phyloP scores from a whole-genome alignment of 2,888 invertebrate genomes.

The Cerceris rybyensis region DNA sequence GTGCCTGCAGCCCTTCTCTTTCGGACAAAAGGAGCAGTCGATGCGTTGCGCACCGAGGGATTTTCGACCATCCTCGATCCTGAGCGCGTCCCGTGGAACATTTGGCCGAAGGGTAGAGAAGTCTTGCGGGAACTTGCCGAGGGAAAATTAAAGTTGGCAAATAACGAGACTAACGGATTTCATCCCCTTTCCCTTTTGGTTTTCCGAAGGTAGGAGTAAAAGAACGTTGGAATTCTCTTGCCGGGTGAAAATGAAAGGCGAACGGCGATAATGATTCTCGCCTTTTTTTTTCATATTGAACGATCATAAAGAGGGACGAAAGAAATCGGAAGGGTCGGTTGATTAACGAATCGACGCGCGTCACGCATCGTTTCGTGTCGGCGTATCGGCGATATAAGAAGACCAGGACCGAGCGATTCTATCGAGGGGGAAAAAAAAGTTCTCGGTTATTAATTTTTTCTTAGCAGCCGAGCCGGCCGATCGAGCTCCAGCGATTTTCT shows the following conservation, averaged over 20 bases:
- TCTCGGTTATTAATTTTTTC: conserved; percentile 63
- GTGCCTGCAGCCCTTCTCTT: conserved; percentile 20
- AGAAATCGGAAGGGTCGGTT: conserved; percentile 20
- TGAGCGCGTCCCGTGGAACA: not conserved
- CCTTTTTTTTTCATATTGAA: conserved; percentile 27
- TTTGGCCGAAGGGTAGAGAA: not conserved
- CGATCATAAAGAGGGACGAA: conserved; percentile 19
- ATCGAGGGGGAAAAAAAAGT: conserved; percentile 38
- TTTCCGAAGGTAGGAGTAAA: too few relatives aligned
- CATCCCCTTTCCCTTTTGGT: too few relatives aligned
- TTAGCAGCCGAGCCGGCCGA: conserved; percentile 21
- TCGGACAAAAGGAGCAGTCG: conserved; percentile 55
- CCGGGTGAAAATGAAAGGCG: conserved; percentile 17
- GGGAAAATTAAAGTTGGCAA: not conserved
- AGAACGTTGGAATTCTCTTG: too few relatives aligned
- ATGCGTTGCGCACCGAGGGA: conserved; percentile 9
- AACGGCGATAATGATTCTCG: conserved; percentile 43
- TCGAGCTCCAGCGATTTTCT: conserved; percentile 36
- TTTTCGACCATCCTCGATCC: not conserved
- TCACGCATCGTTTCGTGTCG: conserved; percentile 42
- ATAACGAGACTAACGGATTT: too few relatives aligned
- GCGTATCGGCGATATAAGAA: conserved; percentile 16
- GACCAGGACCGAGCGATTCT: conserved; percentile 7
- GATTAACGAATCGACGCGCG: conserved; percentile 51
- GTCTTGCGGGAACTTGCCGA: not conserved